Evolutionary conservation across 2,113 vertebrate genomes (phyloP), one percentile per base, ranked within the genome.

Genomic region (Desmodus rotundus): DNA sequence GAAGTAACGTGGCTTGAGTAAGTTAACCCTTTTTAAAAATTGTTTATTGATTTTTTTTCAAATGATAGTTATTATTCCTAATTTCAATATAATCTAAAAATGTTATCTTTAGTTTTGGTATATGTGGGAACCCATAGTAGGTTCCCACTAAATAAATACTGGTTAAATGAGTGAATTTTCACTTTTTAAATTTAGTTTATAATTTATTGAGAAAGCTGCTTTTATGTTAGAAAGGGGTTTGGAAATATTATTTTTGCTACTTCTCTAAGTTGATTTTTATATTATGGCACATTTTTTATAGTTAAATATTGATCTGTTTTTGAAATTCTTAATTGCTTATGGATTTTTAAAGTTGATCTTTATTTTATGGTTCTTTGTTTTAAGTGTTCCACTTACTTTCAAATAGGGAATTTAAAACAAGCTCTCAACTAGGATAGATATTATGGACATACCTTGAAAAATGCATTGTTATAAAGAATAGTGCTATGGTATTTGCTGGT

Each of bases 291-390:
- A 85, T 93, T 95, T 93, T 93, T 84, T 91, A 22, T 70, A 76
- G 95, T 96, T 97, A 94, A 87, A 10, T 97, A 97, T 96, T 89
- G 73, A 97, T 94, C 50, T 94, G 3, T 78, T 94, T 96, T 97
- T 89, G 16, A 89, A 96, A 89, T 90, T 95, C 19, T 92, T 98
- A 97, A 97, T 96, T 98, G 86, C 58, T 73, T 89, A 94, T 96
- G 10, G 81, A 83, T 80, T 93, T 95, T 89, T 82, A 56, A 91
- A 93, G 68, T 58, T 95, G 96, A 20, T 94, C 0, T 97, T 89
- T 96, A 83, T 68, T 96, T 97, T 90, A 95, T 73, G 56, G 50
- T 89, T 92, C 73, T 95, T 97, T 96, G 65, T 56, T 92, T 89
- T 96, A 82, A 97, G 56, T 45, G 24, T 91, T 84, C 31, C 26